Conservation (phyloP, 2,888 invertebrate genomes). For the Apeira syringaria region DNA sequence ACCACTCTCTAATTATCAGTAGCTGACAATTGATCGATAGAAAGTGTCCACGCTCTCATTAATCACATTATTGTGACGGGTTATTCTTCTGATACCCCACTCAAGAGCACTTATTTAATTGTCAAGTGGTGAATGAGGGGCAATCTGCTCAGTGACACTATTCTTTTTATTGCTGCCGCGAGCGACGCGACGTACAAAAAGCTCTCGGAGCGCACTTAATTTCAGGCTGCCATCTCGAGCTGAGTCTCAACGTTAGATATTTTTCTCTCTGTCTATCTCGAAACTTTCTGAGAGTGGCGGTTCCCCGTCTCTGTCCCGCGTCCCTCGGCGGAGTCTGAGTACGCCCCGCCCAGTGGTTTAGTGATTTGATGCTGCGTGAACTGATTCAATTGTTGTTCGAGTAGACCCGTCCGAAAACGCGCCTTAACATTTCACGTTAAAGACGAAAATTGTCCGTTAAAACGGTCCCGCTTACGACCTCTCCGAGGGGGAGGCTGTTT, state of each 20-base stretch:
- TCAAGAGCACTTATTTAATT: constrained; percentile 79
- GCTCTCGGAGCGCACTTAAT: constrained; percentile 72
- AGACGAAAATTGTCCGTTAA: constrained; percentile 79
- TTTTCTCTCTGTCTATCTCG: constrained; percentile 63
- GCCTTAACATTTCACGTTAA: constrained; percentile 73
- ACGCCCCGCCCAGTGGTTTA: constrained; percentile 83
- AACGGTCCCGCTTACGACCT: constrained; percentile 74
- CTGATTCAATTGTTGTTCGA: constrained; percentile 81
- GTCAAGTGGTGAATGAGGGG: constrained; percentile 77
- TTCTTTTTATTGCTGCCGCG: constrained; percentile 73
- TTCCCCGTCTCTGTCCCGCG: constrained; percentile 68
- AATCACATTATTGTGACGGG: constrained; percentile 76
- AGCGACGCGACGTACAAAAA: constrained; percentile 75
- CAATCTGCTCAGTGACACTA: constrained; percentile 81
- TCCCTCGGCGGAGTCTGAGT: constrained; percentile 78
- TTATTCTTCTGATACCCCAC: constrained; percentile 63
- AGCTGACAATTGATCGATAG: constrained; percentile 76
- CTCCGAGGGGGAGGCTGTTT: constrained; percentile 76
- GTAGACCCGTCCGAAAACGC: constrained; percentile 64
- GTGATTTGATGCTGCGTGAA: constrained; percentile 84
- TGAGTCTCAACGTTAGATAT: constrained; percentile 51
- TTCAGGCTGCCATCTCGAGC: constrained; percentile 71
- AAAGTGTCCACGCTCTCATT: constrained; percentile 64
- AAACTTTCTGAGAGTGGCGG: constrained; percentile 41
- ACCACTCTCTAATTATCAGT: constrained; percentile 71